Percentiles rank a stretch among this genome's conserved stretches.
Evolutionary conservation across 2,797 vertebrate species (phyloP).

Genomic region (Rhinoraja longicauda): DNA sequence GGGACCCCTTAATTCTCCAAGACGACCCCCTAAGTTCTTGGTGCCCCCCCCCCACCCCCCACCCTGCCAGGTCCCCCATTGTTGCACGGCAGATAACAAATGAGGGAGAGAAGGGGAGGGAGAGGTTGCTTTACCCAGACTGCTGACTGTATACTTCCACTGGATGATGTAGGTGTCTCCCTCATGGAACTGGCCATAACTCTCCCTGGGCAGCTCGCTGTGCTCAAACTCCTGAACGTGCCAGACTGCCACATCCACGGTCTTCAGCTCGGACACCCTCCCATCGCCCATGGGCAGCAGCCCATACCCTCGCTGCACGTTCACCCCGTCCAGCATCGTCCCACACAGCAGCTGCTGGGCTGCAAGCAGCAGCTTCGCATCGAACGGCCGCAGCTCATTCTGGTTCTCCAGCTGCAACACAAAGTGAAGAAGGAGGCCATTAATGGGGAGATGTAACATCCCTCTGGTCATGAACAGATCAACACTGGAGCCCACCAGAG

Average conservation of each 20-base stretch:
- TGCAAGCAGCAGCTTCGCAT: slow-evolving; percentile 56
- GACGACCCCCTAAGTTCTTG: no score
- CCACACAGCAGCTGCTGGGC: slow-evolving; percentile 44
- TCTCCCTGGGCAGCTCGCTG: slow-evolving; percentile 52
- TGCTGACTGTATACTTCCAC: slow-evolving; percentile 58
- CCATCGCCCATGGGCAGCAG: slow-evolving; percentile 52
- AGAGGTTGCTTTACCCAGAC: slow-evolving; percentile 46
- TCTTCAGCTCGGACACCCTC: slow-evolving; percentile 49
- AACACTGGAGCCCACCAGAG: not conserved
- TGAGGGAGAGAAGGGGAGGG: not conserved
- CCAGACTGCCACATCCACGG: slow-evolving; percentile 58
- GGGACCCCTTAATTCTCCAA: no score
- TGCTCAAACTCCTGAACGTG: slow-evolving; percentile 58
- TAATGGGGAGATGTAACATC: not conserved
- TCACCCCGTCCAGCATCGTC: slow-evolving; percentile 53
- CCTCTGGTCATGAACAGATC: not conserved
- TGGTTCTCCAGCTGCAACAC: slow-evolving; percentile 38
- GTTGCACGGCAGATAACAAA: not conserved
- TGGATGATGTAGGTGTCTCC: slow-evolving; percentile 61
- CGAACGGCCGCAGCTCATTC: slow-evolving; percentile 53
- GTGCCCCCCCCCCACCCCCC: no score
- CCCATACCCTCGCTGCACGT: slow-evolving; percentile 56
- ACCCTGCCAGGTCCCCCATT: no score
- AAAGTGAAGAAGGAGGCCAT: no score
- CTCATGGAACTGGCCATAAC: slow-evolving; percentile 61